Base-by-base conservation (phyloP, 2,113 vertebrate genomes). In the Dicentrarchus labrax region DNA sequence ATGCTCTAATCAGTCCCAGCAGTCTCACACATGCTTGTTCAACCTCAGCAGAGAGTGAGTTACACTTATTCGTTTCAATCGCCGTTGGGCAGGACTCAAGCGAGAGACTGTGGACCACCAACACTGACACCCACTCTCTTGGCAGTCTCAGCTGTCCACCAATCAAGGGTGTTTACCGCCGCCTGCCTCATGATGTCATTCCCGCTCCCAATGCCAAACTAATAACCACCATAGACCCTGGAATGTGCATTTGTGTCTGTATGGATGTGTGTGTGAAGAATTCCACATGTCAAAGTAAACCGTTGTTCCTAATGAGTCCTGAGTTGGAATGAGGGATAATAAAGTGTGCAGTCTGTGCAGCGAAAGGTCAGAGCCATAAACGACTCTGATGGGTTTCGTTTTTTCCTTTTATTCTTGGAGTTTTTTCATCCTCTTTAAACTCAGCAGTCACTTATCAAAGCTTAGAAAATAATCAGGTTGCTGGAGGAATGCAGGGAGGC, bases 171-270 rank as follows among this genome's bases (percentile, higher is more conserved):
- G 93, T 93, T 95, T 93, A 94, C 92, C 84, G 22, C 90, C 36
- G 86, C 88, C 86, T 86, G 92, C 86, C 88, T 91, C 51, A 68
- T 94, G 94, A 95, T 93, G 94, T 95, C 94, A 95, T 93, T 84
- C 79, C 73, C 12, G 53, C 76, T 84, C 68, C 83, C 66, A 17
- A n/a, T 91, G 93, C 92, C 94, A 94, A 93, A 88, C 72, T 78
- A 88, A 91, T 91, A 91, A 92, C 89, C 83, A 67, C 77, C 83
- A 65, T 3, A 72, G 64, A 85, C 47, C 65, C 70, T 72, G 88
- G 88, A 89, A 92, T 92, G 91, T 59, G 53, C 67, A 51, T 90
- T 86, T 86, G 87, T 85, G 76, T 87, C 56, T 71, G 13, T 50
- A 72, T 70, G 80, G 75, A 78, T 85, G 85, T 78, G 83, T 86